These are phyloP conservation scores for Ophonus ardosiacus DNA, from an alignment of 2,888 invertebrate species.

Conservation along the genomic window DNA sequence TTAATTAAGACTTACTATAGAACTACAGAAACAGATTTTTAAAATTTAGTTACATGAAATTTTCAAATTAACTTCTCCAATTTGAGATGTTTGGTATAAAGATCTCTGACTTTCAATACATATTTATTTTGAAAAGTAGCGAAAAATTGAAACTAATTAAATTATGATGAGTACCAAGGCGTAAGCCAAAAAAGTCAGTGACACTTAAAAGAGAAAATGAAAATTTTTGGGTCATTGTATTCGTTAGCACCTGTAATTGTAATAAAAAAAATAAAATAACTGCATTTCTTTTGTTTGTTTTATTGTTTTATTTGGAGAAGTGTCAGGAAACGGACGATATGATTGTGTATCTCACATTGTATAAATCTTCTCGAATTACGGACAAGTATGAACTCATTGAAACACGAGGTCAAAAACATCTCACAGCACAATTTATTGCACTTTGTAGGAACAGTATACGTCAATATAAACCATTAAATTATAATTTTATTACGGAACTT, in stretches of 20 bases:
- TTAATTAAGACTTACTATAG: too few relatives aligned
- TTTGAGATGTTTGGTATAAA: too few relatives aligned
- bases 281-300: not conserved
- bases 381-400: slow-evolving; percentile 39
- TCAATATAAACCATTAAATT: slow-evolving; percentile 44
- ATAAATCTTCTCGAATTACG: not conserved
- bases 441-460: slow-evolving; percentile 46
- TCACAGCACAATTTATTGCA: slow-evolving; percentile 41
- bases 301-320: not conserved
- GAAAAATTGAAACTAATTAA: not conserved
- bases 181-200: not conserved
- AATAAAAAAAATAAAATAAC: not conserved
- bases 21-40: too few relatives aligned
- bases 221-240: not conserved
- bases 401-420: slow-evolving; percentile 50
- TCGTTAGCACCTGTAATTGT: not conserved
- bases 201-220: not conserved
- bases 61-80: too few relatives aligned
- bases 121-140: not conserved
- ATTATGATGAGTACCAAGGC: not conserved
- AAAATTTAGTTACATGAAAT: too few relatives aligned
- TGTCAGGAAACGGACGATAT: not conserved
- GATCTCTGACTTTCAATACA: too few relatives aligned
- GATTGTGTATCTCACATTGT: not conserved
- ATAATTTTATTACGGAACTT: slow-evolving; percentile 52